Base-by-base conservation (phyloP, 1,140 invertebrate species). In the Ostrea denselamellosa region DNA sequence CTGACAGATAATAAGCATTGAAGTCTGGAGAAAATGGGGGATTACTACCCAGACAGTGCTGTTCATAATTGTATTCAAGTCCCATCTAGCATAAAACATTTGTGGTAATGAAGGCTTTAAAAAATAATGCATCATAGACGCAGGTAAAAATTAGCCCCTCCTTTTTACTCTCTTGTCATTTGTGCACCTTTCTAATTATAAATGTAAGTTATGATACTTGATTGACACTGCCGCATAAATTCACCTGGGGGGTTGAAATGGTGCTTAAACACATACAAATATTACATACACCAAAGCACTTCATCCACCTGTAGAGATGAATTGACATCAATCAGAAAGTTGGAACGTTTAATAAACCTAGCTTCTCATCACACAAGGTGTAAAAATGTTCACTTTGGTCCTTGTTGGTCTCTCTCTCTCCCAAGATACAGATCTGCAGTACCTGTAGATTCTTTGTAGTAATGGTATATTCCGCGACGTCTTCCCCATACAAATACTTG, bases 31-130 rank as follows among this genome's bases (percentile, higher is more conserved):
- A 77, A 62, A 19, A 14, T 25, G 65, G 68, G 68, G 22, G 68
- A 77, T 77, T 77, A 77, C 12, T 8, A 12, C 25, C 68, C 68
- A 77, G 68, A 77, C 68, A 10, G 68, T 25, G 25, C 68, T 9
- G 22, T 77, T 12, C 68, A 77, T 77, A 28, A 77, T 34, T 34
- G 68, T 77, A 77, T 77, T 77, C 68, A 77, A 77, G 68, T 28
- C 68, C 68, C 68, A 28, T 77, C 68, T 77, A 77, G 68, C 68
- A 77, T 77, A 77, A 34, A 77, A 77, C 68, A 77, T 77, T 77
- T 77, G 68, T 25, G 68, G 68, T 77, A 77, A 77, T 77, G 68
- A 77, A 77, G 68, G 68, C 68, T 77, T 77, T 77, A 77, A 77
- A 28, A 77, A 77, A 77, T 77, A 77, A 77, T 77, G 25, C 68